Evolutionary conservation across 2,888 invertebrate species (phyloP).

Genomic region (Lapara coniferarum): DNA sequence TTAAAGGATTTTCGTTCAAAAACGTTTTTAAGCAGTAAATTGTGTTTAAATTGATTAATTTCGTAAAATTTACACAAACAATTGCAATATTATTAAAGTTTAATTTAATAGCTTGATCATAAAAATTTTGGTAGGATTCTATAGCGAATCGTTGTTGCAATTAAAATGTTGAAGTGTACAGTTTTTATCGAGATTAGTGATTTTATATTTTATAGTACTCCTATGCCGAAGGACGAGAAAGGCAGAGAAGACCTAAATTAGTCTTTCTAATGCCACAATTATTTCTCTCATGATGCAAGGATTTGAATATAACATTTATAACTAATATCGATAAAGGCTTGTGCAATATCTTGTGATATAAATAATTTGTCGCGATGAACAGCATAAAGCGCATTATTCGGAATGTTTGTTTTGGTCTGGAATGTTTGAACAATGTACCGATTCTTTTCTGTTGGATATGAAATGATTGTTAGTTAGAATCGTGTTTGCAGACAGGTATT

Average conservation of each 20-base stretch:
- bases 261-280: neutral
- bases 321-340: constrained; percentile 10
- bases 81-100: neutral
- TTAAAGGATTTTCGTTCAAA: neutral
- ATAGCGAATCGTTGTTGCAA: constrained; percentile 18
- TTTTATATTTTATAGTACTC: neutral
- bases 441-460: neutral
- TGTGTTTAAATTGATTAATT: constrained; percentile 1
- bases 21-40: neutral
- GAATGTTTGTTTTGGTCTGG: constrained; percentile 15
- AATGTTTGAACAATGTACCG: constrained; percentile 1
- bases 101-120: neutral
- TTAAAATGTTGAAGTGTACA: constrained; percentile 32
- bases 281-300: neutral
- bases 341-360: constrained; percentile 9
- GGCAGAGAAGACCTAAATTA: neutral
- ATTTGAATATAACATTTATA: neutral
- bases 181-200: constrained; percentile 13
- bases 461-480: neutral
- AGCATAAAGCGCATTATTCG: constrained; percentile 1
- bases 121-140: constrained; percentile 11
- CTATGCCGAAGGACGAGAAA: neutral
- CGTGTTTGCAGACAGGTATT: neutral
- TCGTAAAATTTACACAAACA: constrained; percentile 1
- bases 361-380: constrained; percentile 15